Evolutionary conservation across 2,797 vertebrate species (phyloP).

Genomic region (Yasuhikotakia modesta): DNA sequence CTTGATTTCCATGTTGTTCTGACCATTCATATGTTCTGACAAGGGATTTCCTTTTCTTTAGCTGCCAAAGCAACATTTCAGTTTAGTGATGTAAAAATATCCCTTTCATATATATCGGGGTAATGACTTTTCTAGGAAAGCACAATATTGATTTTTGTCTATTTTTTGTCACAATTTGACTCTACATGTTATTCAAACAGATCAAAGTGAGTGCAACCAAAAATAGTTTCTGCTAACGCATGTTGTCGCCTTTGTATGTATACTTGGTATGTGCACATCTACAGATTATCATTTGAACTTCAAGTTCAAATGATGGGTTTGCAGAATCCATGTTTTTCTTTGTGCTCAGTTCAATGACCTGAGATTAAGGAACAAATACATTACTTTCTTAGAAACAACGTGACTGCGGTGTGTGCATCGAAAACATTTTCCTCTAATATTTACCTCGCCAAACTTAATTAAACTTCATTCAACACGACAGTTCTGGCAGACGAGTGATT

Average conservation of each 20-base stretch:
- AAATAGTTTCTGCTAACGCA: constrained; percentile 61
- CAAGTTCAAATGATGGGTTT: background rate
- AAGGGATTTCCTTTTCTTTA: constrained; percentile 12
- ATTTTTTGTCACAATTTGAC: constrained; percentile 52
- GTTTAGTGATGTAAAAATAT: background rate
- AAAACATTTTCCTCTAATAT: no score
- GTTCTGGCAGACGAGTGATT: constrained; percentile 11
- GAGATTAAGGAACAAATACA: no score
- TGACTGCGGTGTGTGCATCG: background rate
- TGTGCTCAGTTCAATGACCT: background rate
- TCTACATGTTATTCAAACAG: constrained; percentile 47
- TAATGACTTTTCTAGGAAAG: constrained; percentile 16
- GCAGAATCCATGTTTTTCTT: no score
- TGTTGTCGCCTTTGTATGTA: background rate
- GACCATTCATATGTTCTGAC: background rate
- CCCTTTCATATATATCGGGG: background rate
- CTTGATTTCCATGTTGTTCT: background rate
- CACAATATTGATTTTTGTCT: constrained; percentile 8
- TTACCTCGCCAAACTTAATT: constrained; percentile 19
- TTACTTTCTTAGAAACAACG: background rate
- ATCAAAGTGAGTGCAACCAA: constrained; percentile 58
- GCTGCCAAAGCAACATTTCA: background rate
- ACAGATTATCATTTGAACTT: background rate
- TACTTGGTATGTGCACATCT: background rate
- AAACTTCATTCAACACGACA: background rate